A percentile compares a stretch with the other conserved stretches of the same genome.
These are phyloP conservation scores for Seira sanloemensis DNA, from an alignment of 2,888 invertebrate species.

Conservation along the genomic window DNA sequence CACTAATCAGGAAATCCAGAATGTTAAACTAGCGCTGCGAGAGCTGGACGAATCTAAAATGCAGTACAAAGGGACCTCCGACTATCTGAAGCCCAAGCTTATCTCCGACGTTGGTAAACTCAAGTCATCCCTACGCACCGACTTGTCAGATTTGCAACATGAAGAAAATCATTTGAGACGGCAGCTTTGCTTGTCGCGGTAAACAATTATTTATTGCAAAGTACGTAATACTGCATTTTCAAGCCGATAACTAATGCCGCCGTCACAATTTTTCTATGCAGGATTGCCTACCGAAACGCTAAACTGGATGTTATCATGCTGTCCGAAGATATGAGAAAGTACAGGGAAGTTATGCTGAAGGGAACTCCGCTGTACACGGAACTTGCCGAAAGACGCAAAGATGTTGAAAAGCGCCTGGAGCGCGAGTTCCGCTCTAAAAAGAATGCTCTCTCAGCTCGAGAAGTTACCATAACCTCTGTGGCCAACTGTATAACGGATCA, in stretches of 20 bases:
- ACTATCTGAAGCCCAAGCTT: neutral
- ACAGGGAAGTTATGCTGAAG: neutral
- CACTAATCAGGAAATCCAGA: constrained; percentile 37
- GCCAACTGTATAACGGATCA: constrained; percentile 42
- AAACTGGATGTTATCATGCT: constrained; percentile 22
- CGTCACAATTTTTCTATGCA: neutral
- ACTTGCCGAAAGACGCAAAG: neutral
- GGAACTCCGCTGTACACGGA: neutral
- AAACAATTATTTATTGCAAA: neutral
- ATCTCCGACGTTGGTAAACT: constrained; percentile 33
- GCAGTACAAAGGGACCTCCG: neutral
- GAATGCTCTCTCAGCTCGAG: constrained; percentile 28
- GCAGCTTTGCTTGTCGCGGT: constrained; percentile 60
- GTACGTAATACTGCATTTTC: neutral
- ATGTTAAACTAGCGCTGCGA: constrained; percentile 6
- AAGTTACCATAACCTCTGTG: constrained; percentile 28
- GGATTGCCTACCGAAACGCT: constrained; percentile 33
- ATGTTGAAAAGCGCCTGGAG: constrained; percentile 13
- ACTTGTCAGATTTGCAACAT: constrained; percentile 32
- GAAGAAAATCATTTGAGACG: constrained; percentile 46
- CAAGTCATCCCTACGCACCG: constrained; percentile 9
- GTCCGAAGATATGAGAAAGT: constrained; percentile 28
- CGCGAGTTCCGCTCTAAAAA: constrained; percentile 31
- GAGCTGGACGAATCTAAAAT: constrained; percentile 12
- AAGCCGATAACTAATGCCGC: neutral